Conservation (phyloP, 2,113 vertebrate species). For the Entomyzon cyanotis region DNA sequence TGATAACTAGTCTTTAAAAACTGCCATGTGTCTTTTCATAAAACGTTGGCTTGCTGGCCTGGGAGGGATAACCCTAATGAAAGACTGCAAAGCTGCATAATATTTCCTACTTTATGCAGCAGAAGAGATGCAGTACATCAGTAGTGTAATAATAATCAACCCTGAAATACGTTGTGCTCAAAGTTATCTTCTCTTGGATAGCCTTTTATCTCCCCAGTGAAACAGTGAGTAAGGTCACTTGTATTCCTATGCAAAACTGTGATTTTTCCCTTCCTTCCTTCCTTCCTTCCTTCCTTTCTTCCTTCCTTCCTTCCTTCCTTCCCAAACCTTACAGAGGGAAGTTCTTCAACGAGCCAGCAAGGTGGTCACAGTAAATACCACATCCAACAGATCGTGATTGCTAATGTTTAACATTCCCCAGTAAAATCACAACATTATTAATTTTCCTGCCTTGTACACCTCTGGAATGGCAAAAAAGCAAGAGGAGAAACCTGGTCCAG, state of each 20-base stretch:
- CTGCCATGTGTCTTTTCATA: neutral
- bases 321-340: neutral
- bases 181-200: neutral
- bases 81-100: neutral
- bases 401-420: neutral
- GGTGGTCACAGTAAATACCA: neutral
- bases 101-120: neutral
- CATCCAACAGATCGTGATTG: neutral
- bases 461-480: constrained; percentile 20
- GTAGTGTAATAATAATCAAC: neutral
- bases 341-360: neutral
- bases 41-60: neutral
- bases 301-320: neutral
- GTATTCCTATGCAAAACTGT: too few species aligned
- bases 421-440: constrained; percentile 45
- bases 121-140: neutral
- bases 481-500: constrained; percentile 27
- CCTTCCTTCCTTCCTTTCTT: neutral
- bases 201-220: neutral
- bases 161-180: neutral
- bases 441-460: neutral
- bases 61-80: neutral
- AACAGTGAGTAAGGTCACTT: neutral
- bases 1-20: neutral
- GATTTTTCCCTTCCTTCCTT: too few species aligned